These are phyloP conservation scores for Xestia xanthographa DNA, from an alignment of 2,888 invertebrate genomes.

Conservation along the genomic window DNA sequence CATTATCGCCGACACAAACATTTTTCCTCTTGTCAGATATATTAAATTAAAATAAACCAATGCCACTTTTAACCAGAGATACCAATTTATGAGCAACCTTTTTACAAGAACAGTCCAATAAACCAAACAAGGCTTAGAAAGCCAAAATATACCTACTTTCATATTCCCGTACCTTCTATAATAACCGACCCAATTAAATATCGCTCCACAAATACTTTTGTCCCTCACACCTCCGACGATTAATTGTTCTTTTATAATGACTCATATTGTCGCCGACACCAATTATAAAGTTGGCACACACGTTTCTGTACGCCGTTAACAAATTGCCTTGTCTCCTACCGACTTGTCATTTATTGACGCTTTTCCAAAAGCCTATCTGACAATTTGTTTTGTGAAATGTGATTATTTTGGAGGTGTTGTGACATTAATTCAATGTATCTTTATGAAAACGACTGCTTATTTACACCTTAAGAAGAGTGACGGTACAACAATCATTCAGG, in stretches of 20 bases:
- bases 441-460: not conserved
- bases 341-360: constrained; percentile 66
- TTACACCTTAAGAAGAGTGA: not conserved
- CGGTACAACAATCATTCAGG: not conserved
- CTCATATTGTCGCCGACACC: constrained; percentile 69
- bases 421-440: not conserved
- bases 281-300: constrained; percentile 78
- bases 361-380: constrained; percentile 56
- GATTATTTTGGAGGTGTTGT: constrained; percentile 2
- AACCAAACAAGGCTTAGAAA: not conserved
- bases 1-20: not conserved
- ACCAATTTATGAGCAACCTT: not conserved
- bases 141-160: constrained; percentile 26
- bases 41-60: not conserved
- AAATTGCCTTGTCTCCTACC: constrained; percentile 65
- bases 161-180: constrained; percentile 9
- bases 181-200: constrained; percentile 46
- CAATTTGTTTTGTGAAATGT: constrained; percentile 27
- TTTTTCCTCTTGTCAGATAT: not conserved
- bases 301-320: constrained; percentile 64
- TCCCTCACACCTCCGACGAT: constrained; percentile 50
- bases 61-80: not conserved
- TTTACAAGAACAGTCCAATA: not conserved
- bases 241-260: constrained; percentile 66
- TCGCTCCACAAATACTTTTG: constrained; percentile 50